A percentile compares a stretch with the other conserved stretches of the same genome.
These are phyloP conservation scores for Loxodonta africana DNA, from an alignment of 2,113 vertebrate genomes.

Conservation along the genomic window DNA sequence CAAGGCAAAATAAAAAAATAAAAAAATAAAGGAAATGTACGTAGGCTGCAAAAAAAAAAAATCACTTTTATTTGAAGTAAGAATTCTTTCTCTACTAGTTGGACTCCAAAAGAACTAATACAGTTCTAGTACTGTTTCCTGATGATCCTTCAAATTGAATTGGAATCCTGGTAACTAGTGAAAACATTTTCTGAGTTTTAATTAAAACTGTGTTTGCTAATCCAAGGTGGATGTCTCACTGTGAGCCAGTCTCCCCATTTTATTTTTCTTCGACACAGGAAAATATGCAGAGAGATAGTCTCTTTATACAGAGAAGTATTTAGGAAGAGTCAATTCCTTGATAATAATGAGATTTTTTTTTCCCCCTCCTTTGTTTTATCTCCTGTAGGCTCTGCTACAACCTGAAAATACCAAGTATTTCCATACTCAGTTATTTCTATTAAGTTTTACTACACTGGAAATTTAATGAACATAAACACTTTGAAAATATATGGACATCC, in stretches of 20 bases:
- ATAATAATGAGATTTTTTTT: neutral
- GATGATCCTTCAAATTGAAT: neutral
- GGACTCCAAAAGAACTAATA: neutral
- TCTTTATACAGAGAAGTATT: rapidly evolving
- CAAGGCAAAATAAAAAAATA: neutral
- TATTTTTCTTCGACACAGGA: neutral
- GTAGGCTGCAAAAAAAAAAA: neutral
- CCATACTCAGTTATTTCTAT: neutral
- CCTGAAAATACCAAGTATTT: neutral
- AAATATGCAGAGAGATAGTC: neutral
- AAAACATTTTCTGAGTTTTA: neutral
- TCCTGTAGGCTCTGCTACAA: neutral
- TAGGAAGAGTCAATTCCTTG: neutral
- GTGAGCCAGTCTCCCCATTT: neutral
- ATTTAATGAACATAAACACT: neutral
- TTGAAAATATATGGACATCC: too few relatives aligned
- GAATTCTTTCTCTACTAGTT: rapidly evolving
- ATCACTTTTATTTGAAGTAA: neutral
- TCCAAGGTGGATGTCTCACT: neutral
- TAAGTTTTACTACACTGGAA: neutral
- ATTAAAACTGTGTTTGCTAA: neutral
- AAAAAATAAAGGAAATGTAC: too few relatives aligned
- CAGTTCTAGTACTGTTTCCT: neutral
- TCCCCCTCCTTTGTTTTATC: neutral
- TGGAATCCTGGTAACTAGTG: neutral